These are phyloP conservation scores for Epinotia nisella DNA, from an alignment of 2,888 invertebrate genomes.

Conservation along the genomic window DNA sequence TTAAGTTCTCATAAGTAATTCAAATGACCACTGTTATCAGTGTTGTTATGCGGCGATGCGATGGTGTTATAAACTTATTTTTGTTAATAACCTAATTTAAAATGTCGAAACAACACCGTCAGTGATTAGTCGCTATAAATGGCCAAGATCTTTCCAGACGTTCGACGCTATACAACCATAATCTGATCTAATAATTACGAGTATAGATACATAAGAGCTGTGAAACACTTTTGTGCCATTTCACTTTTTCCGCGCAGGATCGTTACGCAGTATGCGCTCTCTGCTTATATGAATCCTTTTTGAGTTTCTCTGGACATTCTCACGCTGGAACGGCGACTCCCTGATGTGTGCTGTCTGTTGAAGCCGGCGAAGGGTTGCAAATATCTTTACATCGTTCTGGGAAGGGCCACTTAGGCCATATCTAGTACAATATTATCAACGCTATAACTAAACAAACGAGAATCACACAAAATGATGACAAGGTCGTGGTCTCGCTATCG, in stretches of 20 bases:
- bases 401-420: neutral
- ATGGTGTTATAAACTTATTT: neutral
- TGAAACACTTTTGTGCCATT: neutral
- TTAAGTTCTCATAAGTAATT: no score
- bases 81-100: neutral
- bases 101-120: no score
- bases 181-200: neutral
- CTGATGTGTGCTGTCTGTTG: neutral
- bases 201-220: neutral
- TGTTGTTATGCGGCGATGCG: no score
- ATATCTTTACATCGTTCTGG: neutral
- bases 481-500: constrained; percentile 28
- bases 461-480: constrained; percentile 11
- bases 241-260: constrained; percentile 31
- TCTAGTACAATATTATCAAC: neutral
- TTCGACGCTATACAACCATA: neutral
- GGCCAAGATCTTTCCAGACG: neutral
- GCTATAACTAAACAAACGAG: constrained; percentile 2
- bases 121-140: neutral
- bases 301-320: constrained; percentile 8
- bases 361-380: neutral
- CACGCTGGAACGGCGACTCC: constrained; percentile 1
- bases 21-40: no score
- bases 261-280: constrained; percentile 37
- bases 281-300: constrained; percentile 16